Evolutionary conservation across 2,797 vertebrate genomes (phyloP).

Genomic region (Novumbra hubbsi): DNA sequence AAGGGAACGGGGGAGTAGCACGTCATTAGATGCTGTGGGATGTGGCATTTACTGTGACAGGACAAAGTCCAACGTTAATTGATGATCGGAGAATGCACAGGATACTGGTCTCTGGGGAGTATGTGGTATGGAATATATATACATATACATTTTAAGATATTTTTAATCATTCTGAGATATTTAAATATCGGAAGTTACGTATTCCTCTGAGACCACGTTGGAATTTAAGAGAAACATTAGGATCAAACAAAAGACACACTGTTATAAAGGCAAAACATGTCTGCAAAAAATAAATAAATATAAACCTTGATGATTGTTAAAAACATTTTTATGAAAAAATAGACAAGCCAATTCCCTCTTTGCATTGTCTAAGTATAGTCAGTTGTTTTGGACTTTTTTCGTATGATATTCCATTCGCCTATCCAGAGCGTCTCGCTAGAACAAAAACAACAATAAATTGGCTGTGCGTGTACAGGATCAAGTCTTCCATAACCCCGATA

Average conservation of each 20-base stretch:
- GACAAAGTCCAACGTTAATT: constrained; percentile 21
- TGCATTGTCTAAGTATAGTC: neutral
- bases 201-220: neutral
- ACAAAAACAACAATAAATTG: constrained; percentile 41
- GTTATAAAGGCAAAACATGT: neutral
- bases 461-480: constrained; percentile 35
- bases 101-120: no score
- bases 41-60: constrained; percentile 44
- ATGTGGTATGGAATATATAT: neutral
- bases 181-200: neutral
- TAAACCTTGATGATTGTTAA: neutral
- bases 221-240: neutral
- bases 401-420: neutral
- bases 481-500: constrained; percentile 32
- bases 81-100: constrained; percentile 1
- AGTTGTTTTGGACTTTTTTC: neutral
- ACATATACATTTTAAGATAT: neutral
- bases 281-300: neutral
- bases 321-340: neutral
- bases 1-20: constrained; percentile 37
- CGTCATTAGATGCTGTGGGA: constrained; percentile 42
- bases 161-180: neutral
- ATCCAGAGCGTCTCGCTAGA: constrained; percentile 15
- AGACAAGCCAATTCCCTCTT: neutral
- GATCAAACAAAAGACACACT: neutral